A percentile compares a stretch with the other conserved stretches of the same genome.
Conservation (phyloP, 2,797 vertebrate genomes). For the Brotula barbata region DNA sequence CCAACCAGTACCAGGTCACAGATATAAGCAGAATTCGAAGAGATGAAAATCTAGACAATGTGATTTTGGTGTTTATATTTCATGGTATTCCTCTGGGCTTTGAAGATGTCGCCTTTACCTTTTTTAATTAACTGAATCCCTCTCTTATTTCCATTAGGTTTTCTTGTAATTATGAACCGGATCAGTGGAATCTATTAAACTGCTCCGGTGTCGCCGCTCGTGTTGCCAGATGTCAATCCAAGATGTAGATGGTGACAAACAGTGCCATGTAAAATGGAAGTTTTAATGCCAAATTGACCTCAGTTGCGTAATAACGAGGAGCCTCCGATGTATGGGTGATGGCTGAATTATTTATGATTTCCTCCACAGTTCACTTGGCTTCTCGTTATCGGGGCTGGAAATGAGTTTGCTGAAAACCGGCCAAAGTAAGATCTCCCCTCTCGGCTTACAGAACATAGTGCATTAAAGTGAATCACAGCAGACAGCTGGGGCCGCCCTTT, state of each 20-base stretch:
- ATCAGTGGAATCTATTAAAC: not conserved
- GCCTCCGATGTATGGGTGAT: constrained; percentile 31
- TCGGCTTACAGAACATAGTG: constrained; percentile 60
- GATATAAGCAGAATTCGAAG: constrained; percentile 4
- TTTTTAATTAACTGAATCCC: not conserved
- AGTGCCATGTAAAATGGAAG: constrained; percentile 37
- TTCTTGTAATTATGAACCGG: not conserved
- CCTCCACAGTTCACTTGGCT: constrained; percentile 43
- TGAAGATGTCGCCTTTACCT: not conserved
- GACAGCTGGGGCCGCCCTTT: constrained; percentile 83
- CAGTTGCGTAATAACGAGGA: constrained; percentile 46
- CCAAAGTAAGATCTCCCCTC: constrained; percentile 67
- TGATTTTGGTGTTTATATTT: too few relatives aligned
- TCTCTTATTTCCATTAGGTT: not conserved
- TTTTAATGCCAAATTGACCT: constrained; percentile 53
- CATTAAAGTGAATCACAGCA: constrained; percentile 80
- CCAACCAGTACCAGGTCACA: constrained; percentile 6
- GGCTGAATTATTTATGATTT: constrained; percentile 69
- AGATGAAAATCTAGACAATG: too few relatives aligned
- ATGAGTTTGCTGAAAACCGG: constrained; percentile 71
- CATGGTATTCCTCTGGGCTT: not conserved
- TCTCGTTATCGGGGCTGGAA: constrained; percentile 57
- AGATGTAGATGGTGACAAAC: constrained; percentile 12
- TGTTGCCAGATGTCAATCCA: constrained; percentile 4
- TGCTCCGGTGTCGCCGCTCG: not conserved